A percentile compares a stretch with the other conserved stretches of the same genome.
phyloP scores from a whole-genome alignment of 35 echinoderm and acorn worm species.

The Apostichopus japonicus region DNA sequence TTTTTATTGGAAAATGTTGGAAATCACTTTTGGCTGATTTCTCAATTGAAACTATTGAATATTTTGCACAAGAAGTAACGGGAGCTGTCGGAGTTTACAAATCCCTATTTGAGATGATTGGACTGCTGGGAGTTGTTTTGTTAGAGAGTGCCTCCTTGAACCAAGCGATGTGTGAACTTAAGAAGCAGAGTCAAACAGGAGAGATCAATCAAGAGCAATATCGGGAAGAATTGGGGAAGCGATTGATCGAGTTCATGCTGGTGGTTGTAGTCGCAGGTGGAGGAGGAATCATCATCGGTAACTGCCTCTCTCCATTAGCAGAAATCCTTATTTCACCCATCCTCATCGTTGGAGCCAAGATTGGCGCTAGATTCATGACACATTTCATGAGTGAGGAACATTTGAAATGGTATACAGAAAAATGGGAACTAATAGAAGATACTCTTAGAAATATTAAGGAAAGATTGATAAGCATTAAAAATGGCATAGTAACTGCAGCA shows the following conservation, averaged over 20 bases:
- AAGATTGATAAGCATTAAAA: background rate
- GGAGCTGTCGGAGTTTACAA: background rate
- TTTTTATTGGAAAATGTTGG: background rate
- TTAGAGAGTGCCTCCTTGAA: background rate
- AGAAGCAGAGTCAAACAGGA: background rate
- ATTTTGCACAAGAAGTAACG: background rate
- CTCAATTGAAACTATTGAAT: background rate
- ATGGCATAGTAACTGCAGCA: background rate
- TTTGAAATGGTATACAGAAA: background rate
- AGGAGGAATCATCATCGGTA: background rate
- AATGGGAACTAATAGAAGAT: background rate
- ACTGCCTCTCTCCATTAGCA: background rate
- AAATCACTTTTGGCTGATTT: background rate
- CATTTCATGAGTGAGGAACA: background rate
- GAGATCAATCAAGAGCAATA: background rate
- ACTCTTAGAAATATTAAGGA: background rate
- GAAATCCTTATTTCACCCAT: background rate
- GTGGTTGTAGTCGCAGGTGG: constrained; percentile 7
- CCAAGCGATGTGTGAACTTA: background rate
- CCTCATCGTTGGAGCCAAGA: constrained; percentile 3
- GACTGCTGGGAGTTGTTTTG: background rate
- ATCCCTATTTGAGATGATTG: background rate
- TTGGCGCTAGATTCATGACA: background rate
- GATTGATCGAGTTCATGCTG: background rate
- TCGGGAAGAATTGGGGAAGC: constrained; percentile 4